Conservation (phyloP, 2,888 invertebrate genomes). For the Antheraea assamensis region DNA sequence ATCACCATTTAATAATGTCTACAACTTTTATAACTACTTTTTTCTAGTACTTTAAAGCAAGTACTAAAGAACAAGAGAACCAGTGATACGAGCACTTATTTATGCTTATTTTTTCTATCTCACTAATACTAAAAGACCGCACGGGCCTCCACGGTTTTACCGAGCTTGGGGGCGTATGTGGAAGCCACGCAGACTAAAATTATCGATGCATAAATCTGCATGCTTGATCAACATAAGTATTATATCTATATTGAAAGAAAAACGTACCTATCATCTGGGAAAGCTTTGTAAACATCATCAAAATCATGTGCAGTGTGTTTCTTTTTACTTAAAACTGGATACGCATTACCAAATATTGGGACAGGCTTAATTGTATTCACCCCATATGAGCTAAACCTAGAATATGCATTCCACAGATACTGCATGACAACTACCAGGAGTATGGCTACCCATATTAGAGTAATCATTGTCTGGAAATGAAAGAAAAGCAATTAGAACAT, state of each 20-base stretch:
- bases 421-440: constrained; percentile 29
- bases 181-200: no score
- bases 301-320: constrained; percentile 39
- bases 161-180: no score
- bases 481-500: constrained; percentile 25
- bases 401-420: constrained; percentile 36
- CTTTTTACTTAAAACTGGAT: constrained; percentile 23
- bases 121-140: no score
- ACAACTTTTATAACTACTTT: no score
- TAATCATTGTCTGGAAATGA: constrained; percentile 33
- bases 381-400: constrained; percentile 41
- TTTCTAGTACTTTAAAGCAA: no score
- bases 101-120: no score
- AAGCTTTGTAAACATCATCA: constrained; percentile 37
- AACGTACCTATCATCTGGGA: constrained; percentile 47
- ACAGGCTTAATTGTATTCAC: constrained; percentile 39
- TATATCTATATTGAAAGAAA: neutral
- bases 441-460: constrained; percentile 40
- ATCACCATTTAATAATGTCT: no score
- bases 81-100: no score
- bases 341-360: constrained; percentile 39
- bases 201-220: no score
- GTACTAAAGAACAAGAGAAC: no score
- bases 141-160: no score
- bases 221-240: no score